A percentile compares a stretch with the other conserved stretches of the same genome.
phyloP scores from a whole-genome alignment of 1,140 invertebrate genomes.

The Bombus soroeensis region DNA sequence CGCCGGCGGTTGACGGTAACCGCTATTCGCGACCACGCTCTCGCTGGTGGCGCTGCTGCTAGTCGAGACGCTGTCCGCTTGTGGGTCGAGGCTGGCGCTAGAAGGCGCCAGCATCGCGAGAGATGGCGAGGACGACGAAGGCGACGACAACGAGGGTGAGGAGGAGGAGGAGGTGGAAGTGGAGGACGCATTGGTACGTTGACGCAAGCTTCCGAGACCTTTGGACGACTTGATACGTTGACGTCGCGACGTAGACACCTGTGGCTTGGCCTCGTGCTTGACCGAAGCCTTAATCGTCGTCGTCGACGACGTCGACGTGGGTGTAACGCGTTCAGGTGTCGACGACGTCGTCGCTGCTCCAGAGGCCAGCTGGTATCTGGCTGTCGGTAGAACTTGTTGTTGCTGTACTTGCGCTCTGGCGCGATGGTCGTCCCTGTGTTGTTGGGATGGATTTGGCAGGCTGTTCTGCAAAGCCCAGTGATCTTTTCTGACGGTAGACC shows the following conservation, averaged over 20 bases:
- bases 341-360: slow-evolving; percentile 47
- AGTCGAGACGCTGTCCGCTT: neutral
- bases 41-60: slow-evolving; percentile 2
- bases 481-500: slow-evolving; percentile 4
- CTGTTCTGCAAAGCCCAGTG: slow-evolving; percentile 30
- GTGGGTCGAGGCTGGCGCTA: slow-evolving; percentile 10
- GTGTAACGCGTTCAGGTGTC: slow-evolving; percentile 15
- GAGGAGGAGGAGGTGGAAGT: slow-evolving; percentile 14
- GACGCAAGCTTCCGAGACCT: slow-evolving; percentile 6
- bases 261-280: slow-evolving; percentile 13
- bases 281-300: slow-evolving; percentile 45
- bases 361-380: slow-evolving; percentile 40
- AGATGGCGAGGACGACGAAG: slow-evolving; percentile 36
- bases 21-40: neutral
- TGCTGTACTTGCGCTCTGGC: slow-evolving; percentile 14
- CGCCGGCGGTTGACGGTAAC: slow-evolving; percentile 20
- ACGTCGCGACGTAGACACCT: slow-evolving; percentile 10
- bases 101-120: slow-evolving; percentile 35
- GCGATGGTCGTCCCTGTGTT: slow-evolving; percentile 27
- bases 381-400: slow-evolving; percentile 24
- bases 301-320: slow-evolving; percentile 45
- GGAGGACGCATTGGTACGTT: slow-evolving; percentile 14
- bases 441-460: slow-evolving; percentile 20
- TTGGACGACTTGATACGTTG: slow-evolving; percentile 20
- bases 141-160: neutral